phyloP scores from a whole-genome alignment of 2,113 vertebrate genomes.

The Gallinago media region DNA sequence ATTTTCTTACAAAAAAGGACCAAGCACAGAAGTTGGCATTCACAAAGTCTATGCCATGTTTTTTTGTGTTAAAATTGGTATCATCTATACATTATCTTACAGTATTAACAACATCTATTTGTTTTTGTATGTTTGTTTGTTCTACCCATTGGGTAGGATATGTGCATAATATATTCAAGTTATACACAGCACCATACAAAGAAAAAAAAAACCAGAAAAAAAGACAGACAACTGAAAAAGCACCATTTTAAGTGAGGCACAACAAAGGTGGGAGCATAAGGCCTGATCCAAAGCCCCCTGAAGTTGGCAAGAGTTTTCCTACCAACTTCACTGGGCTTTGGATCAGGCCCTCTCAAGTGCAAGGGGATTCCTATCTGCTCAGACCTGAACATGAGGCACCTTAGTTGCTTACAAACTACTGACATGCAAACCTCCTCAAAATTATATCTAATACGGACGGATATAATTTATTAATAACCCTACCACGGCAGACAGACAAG shows the following conservation, averaged over 20 bases:
- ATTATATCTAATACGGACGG: constrained; percentile 5
- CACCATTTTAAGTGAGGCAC: constrained; percentile 97
- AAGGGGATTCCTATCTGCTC: constrained; percentile 87
- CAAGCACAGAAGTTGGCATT: constrained; percentile 87
- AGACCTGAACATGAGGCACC: constrained; percentile 87
- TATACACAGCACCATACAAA: constrained; percentile 97
- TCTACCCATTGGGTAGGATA: constrained; percentile 99
- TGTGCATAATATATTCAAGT: constrained; percentile 98
- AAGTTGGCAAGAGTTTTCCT: neutral
- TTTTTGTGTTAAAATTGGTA: constrained; percentile 88
- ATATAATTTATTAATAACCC: constrained; percentile 62
- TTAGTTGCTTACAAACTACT: constrained; percentile 78
- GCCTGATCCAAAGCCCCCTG: neutral
- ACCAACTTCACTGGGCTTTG: neutral
- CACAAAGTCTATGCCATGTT: constrained; percentile 90
- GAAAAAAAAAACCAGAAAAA: constrained; percentile 74
- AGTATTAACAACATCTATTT: constrained; percentile 90
- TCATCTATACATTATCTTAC: constrained; percentile 94
- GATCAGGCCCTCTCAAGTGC: constrained; percentile 74
- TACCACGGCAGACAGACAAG: constrained; percentile 61
- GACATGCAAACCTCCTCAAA: constrained; percentile 85
- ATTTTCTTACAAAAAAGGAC: constrained; percentile 86
- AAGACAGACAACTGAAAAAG: constrained; percentile 89
- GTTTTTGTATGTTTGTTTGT: constrained; percentile 78
- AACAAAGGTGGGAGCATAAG: constrained; percentile 82